phyloP scores from a whole-genome alignment of 2,888 invertebrate species.

The Belgica antarctica region DNA sequence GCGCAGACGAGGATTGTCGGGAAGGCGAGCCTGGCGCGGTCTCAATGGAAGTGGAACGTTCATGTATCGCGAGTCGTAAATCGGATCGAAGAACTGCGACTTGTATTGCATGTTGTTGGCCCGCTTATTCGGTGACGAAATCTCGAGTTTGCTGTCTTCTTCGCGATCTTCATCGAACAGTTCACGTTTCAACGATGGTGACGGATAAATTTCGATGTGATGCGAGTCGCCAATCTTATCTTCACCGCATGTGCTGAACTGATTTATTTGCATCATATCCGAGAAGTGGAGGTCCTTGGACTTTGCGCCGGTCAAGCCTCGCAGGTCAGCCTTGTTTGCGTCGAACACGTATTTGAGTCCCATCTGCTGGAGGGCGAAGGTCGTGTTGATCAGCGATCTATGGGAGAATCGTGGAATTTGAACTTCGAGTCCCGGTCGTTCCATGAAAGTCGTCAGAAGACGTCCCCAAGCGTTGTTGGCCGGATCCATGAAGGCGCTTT shows the following conservation, averaged over 20 bases:
- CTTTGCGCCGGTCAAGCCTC: slow-evolving; percentile 74
- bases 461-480: slow-evolving; percentile 64
- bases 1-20: slow-evolving; percentile 71
- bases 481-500: slow-evolving; percentile 64
- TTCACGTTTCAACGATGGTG: slow-evolving; percentile 56
- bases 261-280: slow-evolving; percentile 78
- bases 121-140: slow-evolving; percentile 42
- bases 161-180: slow-evolving; percentile 57
- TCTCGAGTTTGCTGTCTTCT: slow-evolving; percentile 47
- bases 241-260: slow-evolving; percentile 81
- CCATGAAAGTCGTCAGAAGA: slow-evolving; percentile 69
- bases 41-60: slow-evolving; percentile 66
- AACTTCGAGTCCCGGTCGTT: slow-evolving; percentile 73
- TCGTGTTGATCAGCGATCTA: slow-evolving; percentile 77
- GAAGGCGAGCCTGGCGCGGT: slow-evolving; percentile 69
- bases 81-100: slow-evolving; percentile 62
- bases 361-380: slow-evolving; percentile 74
- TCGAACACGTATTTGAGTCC: slow-evolving; percentile 77
- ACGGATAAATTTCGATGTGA: slow-evolving; percentile 79
- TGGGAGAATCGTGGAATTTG: slow-evolving; percentile 83
- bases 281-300: slow-evolving; percentile 78
- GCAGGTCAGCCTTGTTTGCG: slow-evolving; percentile 72
- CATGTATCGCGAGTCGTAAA: slow-evolving; percentile 58
- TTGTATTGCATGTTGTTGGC: slow-evolving; percentile 30
- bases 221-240: slow-evolving; percentile 69